Evolutionary conservation across 2,113 vertebrate species (phyloP).

Genomic region (Crotalus helleri): DNA sequence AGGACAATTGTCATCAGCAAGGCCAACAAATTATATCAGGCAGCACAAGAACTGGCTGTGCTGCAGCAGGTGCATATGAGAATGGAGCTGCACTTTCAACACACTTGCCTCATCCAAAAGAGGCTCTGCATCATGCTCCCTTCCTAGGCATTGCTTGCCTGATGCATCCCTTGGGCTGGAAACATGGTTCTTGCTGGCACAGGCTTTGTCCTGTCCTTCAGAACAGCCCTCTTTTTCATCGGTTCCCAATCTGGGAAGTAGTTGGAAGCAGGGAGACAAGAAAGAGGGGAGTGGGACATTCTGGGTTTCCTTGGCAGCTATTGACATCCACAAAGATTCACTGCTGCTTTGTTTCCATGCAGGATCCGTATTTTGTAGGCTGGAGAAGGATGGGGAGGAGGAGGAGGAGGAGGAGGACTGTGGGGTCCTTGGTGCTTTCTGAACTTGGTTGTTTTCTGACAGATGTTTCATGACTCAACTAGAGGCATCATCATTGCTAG

Average conservation of each 20-base stretch:
- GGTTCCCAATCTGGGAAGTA: background rate
- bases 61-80: conserved; percentile 43
- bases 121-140: background rate
- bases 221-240: background rate
- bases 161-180: background rate
- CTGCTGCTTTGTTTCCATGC: background rate
- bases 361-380: background rate
- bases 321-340: background rate
- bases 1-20: conserved; percentile 70
- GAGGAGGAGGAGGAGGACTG: background rate
- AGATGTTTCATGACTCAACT: background rate
- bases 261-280: background rate
- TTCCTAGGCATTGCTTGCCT: background rate
- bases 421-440: background rate
- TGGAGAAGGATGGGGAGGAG: background rate
- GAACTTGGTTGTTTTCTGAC: background rate
- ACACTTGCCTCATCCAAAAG: background rate
- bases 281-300: background rate
- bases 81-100: conserved; percentile 24
- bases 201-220: background rate
- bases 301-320: background rate
- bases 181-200: too few relatives aligned
- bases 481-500: background rate
- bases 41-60: conserved; percentile 69
- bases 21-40: conserved; percentile 71